A percentile compares a stretch with the other conserved stretches of the same genome.
Conservation (phyloP, 2,888 invertebrate species). For the Nomada goodeniana region DNA sequence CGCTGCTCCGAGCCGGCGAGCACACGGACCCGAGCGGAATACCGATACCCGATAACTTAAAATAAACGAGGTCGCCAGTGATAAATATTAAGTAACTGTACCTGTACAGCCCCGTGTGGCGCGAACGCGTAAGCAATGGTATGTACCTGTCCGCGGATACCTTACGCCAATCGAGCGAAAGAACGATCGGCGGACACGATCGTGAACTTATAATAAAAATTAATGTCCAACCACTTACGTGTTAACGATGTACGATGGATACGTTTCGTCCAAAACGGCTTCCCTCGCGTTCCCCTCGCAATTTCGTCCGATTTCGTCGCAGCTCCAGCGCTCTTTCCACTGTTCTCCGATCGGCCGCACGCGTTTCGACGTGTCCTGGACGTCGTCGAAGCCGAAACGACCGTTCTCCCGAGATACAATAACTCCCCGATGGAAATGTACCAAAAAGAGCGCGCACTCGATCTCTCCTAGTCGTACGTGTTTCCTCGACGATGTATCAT, state of each 20-base stretch:
- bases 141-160: background rate
- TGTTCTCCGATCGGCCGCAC: slow-evolving; percentile 12
- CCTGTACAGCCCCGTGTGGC: slow-evolving; percentile 20
- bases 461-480: background rate
- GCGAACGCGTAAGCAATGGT: background rate
- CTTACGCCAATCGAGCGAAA: background rate
- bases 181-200: background rate
- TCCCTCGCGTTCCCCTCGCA: slow-evolving; percentile 7
- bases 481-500: background rate
- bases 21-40: slow-evolving; percentile 6
- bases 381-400: background rate
- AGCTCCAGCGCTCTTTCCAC: slow-evolving; percentile 21
- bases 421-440: no score
- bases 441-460: no score
- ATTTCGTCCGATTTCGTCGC: slow-evolving; percentile 29
- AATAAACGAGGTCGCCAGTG: slow-evolving; percentile 50
- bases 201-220: background rate
- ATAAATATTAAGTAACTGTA: slow-evolving; percentile 57
- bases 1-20: background rate
- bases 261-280: background rate
- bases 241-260: slow-evolving; percentile 22
- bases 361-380: background rate
- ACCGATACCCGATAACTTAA: slow-evolving; percentile 42
- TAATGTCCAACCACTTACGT: slow-evolving; percentile 34
- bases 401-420: background rate